Conservation (phyloP, 2,797 vertebrate species). For the Helostoma temminkii region DNA sequence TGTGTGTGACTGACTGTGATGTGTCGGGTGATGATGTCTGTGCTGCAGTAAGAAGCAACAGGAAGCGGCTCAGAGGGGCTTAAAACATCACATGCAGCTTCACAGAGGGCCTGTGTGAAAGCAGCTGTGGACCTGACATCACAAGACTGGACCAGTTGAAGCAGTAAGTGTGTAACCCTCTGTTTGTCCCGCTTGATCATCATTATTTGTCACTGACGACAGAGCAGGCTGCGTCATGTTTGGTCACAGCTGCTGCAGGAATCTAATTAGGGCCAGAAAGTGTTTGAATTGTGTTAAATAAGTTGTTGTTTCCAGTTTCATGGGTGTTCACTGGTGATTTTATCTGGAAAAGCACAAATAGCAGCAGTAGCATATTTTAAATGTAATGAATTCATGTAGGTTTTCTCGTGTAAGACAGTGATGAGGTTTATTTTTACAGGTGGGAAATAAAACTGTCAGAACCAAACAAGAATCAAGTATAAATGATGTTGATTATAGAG, state of each 20-base stretch:
- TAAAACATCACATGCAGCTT: slow-evolving; percentile 57
- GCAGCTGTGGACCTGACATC: slow-evolving; percentile 6
- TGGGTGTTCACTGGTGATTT: too few species aligned
- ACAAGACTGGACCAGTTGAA: slow-evolving; percentile 15
- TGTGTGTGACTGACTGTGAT: not conserved
- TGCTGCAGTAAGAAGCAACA: slow-evolving; percentile 9
- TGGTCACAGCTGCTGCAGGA: not conserved
- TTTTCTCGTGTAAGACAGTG: too few species aligned
- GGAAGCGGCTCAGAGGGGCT: slow-evolving; percentile 45
- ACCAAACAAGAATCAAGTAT: not conserved
- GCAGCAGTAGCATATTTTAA: too few species aligned
- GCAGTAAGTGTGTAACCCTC: slow-evolving; percentile 52
- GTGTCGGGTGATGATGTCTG: not conserved
- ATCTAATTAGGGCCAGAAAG: not conserved
- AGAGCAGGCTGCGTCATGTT: not conserved
- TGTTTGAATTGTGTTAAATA: too few species aligned
- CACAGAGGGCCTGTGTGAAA: slow-evolving; percentile 31
- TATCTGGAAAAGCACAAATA: too few species aligned
- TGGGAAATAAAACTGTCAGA: not conserved
- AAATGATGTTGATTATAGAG: not conserved
- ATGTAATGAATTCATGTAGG: too few species aligned
- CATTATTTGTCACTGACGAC: not conserved
- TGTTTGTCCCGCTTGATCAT: not conserved
- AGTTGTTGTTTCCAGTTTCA: too few species aligned
- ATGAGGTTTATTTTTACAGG: too few species aligned